Base-by-base conservation (phyloP, 35 echinoderm and acorn worm species). In the Apostichopus parvimensis region DNA sequence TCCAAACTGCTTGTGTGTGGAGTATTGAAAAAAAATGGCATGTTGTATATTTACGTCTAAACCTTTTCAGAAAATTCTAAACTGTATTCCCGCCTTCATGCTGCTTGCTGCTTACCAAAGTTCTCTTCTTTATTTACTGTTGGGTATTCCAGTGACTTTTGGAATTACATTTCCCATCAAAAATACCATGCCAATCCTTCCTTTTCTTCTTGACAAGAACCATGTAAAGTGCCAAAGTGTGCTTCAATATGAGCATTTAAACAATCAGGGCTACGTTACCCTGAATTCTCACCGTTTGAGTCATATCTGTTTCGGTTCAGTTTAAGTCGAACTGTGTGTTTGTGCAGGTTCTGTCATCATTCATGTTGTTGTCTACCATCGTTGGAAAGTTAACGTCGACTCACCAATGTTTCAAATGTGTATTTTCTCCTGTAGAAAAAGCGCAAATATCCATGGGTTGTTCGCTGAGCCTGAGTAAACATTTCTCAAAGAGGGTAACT, bases 351-450 rank as follows among this genome's bases (percentile, higher is more conserved):
- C 78, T 13, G 52, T 24, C 21, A 45, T 45, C 34, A 80, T 54
- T 28, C 21, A 80, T 80, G 22, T 24, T 80, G 9, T 28, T 9
- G 10, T 22, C 10, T 80, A 22, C 78, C 22, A 80, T 80, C 78
- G 23, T 54, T 80, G 78, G 52, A 80, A 28, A 4, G 22, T 80
- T 68, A 45, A 20, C 6, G 71, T 17, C 81, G 54, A 84, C 52
- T 64, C 21, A 88, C 61, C 25, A 88, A 72, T 88, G 86, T 88
- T 72, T 72, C 57, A 72, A 88, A 54, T 59, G 5, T 84, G 57
- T 84, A 88, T 88, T 64, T 72, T 88, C 72, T 73, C 86, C 34
- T 72, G 25, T 88, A 88, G 86, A 88, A 23, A 73, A 88, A 88
- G 28, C 58, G 86, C 26, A 88, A 88, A 88, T 72, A 88, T 22